phyloP scores from a whole-genome alignment of 2,113 vertebrate genomes.

The Megaceryle torquata region DNA sequence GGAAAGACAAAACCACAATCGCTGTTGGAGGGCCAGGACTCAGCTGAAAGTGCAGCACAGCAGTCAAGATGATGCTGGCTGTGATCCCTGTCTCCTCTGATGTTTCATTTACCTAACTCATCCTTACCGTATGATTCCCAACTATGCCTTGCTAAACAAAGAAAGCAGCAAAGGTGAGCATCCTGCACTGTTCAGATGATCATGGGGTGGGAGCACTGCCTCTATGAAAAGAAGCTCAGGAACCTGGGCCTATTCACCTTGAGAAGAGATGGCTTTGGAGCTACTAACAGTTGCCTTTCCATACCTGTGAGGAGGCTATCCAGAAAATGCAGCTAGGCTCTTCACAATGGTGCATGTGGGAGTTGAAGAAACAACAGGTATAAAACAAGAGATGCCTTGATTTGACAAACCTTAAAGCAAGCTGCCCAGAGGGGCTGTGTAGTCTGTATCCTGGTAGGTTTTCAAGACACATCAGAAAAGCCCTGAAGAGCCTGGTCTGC shows the following conservation, averaged over 20 bases:
- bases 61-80: neutral
- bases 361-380: neutral
- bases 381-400: neutral
- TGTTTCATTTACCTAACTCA: neutral
- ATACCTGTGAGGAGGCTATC: neutral
- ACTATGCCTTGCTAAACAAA: neutral
- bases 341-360: neutral
- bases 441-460: neutral
- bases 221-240: neutral
- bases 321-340: neutral
- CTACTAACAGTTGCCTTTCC: neutral
- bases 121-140: neutral
- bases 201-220: neutral
- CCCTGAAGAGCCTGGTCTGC: neutral
- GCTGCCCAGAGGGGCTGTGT: neutral
- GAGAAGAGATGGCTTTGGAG: neutral
- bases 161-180: rapidly evolving
- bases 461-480: neutral
- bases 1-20: neutral
- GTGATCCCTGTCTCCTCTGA: neutral
- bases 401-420: neutral
- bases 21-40: neutral
- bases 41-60: neutral
- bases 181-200: neutral
- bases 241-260: neutral